These are phyloP conservation scores for Drosophila borealis DNA, from an alignment of 2,888 invertebrate genomes.

Conservation along the genomic window DNA sequence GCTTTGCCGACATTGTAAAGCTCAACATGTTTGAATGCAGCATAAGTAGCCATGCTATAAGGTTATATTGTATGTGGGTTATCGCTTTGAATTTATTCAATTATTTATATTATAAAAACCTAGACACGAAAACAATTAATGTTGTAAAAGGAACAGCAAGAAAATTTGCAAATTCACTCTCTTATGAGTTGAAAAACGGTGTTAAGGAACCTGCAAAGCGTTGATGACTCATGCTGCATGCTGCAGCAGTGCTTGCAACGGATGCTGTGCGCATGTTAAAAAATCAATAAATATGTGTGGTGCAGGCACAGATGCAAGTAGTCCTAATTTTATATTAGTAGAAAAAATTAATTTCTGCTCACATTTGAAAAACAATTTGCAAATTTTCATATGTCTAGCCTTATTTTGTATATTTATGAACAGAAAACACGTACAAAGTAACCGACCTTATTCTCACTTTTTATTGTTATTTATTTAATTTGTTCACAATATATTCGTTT, in stretches of 20 bases:
- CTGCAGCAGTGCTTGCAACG: conserved; percentile 31
- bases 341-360: conserved; percentile 21
- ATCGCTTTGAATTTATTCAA: conserved; percentile 18
- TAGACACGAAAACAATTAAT: conserved; percentile 39
- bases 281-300: conserved; percentile 42
- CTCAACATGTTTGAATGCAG: conserved; percentile 96
- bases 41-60: conserved; percentile 93
- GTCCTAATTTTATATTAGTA: conserved; percentile 19
- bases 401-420: neutral
- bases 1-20: conserved; percentile 97
- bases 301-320: conserved; percentile 5
- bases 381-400: conserved; percentile 23
- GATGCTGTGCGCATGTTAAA: conserved; percentile 42
- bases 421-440: conserved; percentile 48
- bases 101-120: conserved; percentile 52
- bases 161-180: conserved; percentile 48
- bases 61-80: conserved; percentile 25
- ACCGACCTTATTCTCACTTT: conserved; percentile 27
- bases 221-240: conserved; percentile 48
- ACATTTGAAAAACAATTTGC: conserved; percentile 33
- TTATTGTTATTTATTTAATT: conserved; percentile 2
- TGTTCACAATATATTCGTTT: conserved; percentile 5
- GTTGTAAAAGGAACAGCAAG: conserved; percentile 1
- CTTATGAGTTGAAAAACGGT: conserved; percentile 19
- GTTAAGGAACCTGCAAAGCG: conserved; percentile 29